phyloP scores from a whole-genome alignment of 1,140 invertebrate species.

The Panulirus ornatus region DNA sequence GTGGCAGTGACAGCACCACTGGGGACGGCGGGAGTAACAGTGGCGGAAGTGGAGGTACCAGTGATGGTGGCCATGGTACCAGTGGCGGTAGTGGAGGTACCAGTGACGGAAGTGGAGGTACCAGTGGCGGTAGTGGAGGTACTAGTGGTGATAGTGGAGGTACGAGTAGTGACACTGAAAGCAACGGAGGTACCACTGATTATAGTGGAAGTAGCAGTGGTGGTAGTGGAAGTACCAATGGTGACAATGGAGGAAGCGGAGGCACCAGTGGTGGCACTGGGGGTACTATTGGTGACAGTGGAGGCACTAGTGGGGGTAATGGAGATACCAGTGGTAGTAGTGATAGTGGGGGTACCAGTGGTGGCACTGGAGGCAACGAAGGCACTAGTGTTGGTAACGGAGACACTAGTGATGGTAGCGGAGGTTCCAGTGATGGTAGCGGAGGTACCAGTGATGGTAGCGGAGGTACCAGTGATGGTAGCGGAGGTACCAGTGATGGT shows the following conservation, averaged over 20 bases:
- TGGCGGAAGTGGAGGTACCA: conserved; percentile 1
- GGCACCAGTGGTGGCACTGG: too few species aligned
- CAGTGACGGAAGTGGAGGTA: background rate
- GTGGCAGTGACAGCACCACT: background rate
- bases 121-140: background rate
- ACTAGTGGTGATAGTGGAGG: background rate
- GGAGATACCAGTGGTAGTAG: background rate
- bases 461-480: background rate
- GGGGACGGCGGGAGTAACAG: background rate
- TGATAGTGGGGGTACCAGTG: background rate
- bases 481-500: background rate
- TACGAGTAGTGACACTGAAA: too few species aligned
- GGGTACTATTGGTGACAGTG: background rate
- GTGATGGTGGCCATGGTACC: background rate
- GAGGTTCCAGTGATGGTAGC: too few species aligned
- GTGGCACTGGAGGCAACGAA: background rate
- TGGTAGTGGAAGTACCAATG: too few species aligned
- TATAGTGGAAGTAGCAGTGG: too few species aligned
- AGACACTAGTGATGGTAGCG: background rate
- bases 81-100: background rate
- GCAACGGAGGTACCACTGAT: too few species aligned
- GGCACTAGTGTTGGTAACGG: background rate
- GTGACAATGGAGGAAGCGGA: too few species aligned
- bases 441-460: too few species aligned
- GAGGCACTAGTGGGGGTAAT: background rate